Base-by-base conservation (phyloP, 1,140 invertebrate species). In the Bombus pascuorum region DNA sequence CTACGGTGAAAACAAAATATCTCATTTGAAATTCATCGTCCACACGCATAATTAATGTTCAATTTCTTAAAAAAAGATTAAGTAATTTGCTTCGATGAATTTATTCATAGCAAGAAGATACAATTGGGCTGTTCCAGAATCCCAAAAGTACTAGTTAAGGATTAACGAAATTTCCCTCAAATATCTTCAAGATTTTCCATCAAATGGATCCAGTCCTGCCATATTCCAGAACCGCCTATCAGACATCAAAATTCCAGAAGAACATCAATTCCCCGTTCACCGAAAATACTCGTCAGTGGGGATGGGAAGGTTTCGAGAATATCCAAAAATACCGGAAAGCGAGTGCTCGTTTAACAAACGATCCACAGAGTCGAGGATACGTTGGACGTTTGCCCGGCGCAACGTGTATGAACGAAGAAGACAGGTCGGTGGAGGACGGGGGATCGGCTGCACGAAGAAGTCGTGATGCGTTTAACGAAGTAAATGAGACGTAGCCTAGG, bases 401-500 rank as follows among this genome's bases (percentile, higher is more conserved):
- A 18, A 53, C 47, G 47, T 53, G 47, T 62, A 15, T 25, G 47
- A 59, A 39, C 74, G 70, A 32, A 9, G 13, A 22, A 18, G 65
- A 68, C 32, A 59, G 13, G 3, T 22, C 18, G 65, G 39, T 3
- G 12, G 28, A 9, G 13, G 15, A 32, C 6, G 25, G 12, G 37
- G 13, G 53, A 6, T 47, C 2, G 32, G n/a, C 10, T 9, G 39
- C 72, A 47, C 62, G 73, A 47, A 22, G 66, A 66, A 89, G 83
- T 77, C 77, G 77, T 57, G 53, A 87, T 78, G 79, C 75, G 37
- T 83, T 77, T 87, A 79, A 83, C 86, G 75, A 88, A 71, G 83
- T 88, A 90, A 90, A 90, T 90, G 89, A 90, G 83, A 90, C 85
- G 82, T 91, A 73, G 72, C 57, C 85, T 80, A 79, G 83, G 83